phyloP scores from a whole-genome alignment of 1,140 invertebrate genomes.

The Stegodyphus mimosarum region DNA sequence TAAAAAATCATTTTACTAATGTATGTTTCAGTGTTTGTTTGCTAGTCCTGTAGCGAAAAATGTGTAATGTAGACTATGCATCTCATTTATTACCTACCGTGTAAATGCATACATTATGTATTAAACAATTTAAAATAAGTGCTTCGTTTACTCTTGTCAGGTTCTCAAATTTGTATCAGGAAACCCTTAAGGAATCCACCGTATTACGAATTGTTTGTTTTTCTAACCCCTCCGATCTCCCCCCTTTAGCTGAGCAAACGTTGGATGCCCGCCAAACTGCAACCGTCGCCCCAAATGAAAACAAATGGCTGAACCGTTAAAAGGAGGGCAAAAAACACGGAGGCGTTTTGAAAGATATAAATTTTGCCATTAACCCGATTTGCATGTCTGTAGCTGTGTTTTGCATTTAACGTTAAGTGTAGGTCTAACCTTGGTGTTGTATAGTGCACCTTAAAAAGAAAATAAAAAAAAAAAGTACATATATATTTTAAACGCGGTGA shows the following conservation, averaged over 20 bases:
- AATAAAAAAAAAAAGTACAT: background rate
- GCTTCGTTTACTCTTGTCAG: conserved; percentile 15
- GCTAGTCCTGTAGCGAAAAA: too few relatives aligned
- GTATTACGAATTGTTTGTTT: background rate
- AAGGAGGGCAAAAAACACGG: background rate
- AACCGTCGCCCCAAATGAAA: conserved; percentile 40
- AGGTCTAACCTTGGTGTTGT: background rate
- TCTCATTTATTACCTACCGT: too few relatives aligned
- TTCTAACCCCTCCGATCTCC: background rate
- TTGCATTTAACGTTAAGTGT: too few relatives aligned
- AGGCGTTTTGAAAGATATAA: conserved; percentile 48
- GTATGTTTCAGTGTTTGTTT: too few relatives aligned
- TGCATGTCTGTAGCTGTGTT: conserved; percentile 3
- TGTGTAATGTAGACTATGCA: too few relatives aligned
- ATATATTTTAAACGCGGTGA: background rate
- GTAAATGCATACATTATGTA: background rate
- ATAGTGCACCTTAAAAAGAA: background rate
- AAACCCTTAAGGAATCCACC: background rate
- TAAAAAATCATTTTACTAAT: too few relatives aligned
- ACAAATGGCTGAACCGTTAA: conserved; percentile 31
- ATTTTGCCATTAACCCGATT: conserved; percentile 52
- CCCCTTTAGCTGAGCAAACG: background rate
- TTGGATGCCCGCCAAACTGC: conserved; percentile 42
- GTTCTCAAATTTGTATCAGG: background rate
- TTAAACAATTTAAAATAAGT: conserved; percentile 35